Evolutionary conservation across 2,113 vertebrate genomes (phyloP).

Genomic region (Elephas maximus): DNA sequence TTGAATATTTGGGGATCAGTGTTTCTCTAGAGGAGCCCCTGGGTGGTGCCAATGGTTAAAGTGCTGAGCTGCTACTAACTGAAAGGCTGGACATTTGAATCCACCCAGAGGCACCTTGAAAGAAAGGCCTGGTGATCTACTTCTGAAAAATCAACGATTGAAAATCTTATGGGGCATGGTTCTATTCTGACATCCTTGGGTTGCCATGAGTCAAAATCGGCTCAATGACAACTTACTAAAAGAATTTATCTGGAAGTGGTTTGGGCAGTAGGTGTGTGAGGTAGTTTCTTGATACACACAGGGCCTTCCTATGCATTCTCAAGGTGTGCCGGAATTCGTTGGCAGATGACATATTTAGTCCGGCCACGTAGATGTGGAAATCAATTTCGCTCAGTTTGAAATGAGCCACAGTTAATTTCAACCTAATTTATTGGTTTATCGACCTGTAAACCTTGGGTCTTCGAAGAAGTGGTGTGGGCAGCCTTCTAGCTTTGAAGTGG

Average conservation of each 20-base stretch:
- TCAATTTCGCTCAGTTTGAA: conserved; percentile 67
- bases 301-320: neutral
- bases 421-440: conserved; percentile 86
- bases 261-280: neutral
- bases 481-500: conserved; percentile 20
- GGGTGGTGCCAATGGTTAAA: neutral
- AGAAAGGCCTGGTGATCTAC: neutral
- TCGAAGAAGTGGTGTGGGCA: conserved; percentile 35
- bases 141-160: neutral
- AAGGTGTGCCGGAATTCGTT: neutral
- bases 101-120: neutral
- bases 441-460: conserved; percentile 76
- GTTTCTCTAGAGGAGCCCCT: neutral
- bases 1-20: neutral
- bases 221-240: neutral
- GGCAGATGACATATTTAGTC: neutral
- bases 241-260: neutral
- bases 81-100: neutral
- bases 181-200: neutral
- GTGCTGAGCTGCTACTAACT: neutral
- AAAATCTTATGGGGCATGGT: neutral
- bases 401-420: conserved; percentile 82
- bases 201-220: neutral
- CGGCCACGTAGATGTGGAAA: conserved; percentile 33
- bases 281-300: neutral